These are phyloP conservation scores for Apamea sordens DNA, from an alignment of 2,888 invertebrate genomes.

Conservation along the genomic window DNA sequence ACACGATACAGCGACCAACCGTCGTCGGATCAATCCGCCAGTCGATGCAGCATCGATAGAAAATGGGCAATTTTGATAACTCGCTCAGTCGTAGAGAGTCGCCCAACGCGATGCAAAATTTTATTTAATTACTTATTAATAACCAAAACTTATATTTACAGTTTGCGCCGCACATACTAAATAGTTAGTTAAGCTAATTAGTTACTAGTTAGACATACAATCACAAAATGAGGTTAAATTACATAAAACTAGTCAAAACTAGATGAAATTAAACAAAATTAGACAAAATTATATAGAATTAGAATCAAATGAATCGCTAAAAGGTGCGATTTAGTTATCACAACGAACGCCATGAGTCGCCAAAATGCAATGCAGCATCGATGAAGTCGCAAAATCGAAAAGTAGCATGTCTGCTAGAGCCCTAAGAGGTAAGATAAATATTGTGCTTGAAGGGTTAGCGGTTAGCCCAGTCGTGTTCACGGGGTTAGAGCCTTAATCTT, in stretches of 20 bases:
- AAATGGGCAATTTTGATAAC: neutral
- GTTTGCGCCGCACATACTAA: neutral
- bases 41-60: neutral
- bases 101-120: neutral
- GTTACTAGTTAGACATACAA: neutral
- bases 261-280: neutral
- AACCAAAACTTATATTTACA: neutral
- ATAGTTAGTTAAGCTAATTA: too few species aligned
- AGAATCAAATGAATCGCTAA: neutral
- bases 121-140: neutral
- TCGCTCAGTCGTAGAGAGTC: neutral
- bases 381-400: neutral
- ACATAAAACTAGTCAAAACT: neutral
- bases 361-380: neutral
- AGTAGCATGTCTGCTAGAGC: neutral
- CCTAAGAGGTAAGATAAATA: conserved; percentile 27
- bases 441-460: conserved; percentile 12
- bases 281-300: neutral
- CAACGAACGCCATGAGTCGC: neutral
- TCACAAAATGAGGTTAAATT: neutral
- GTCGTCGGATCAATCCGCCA: too few species aligned
- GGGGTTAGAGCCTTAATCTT: conserved; percentile 6
- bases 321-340: neutral
- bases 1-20: neutral
- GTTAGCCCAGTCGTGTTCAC: conserved; percentile 20